phyloP scores from a whole-genome alignment of 2,797 vertebrate genomes.

The Iguana delicatissima region DNA sequence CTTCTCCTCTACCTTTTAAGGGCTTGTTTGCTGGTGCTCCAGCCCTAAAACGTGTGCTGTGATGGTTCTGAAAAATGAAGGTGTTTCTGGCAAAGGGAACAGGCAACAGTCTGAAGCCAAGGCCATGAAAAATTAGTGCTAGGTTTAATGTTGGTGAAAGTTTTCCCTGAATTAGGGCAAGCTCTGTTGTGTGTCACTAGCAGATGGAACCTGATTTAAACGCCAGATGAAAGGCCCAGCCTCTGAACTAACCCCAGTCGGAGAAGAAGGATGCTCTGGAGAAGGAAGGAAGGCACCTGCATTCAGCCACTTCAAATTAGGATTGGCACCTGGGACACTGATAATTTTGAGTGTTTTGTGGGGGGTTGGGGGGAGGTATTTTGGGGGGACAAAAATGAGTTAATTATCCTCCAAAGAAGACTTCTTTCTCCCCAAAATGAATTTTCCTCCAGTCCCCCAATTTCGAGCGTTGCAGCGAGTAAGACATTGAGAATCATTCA shows the following conservation, averaged over 20 bases:
- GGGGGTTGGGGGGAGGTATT: too few species aligned
- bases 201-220: too few species aligned
- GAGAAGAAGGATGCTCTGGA: not conserved
- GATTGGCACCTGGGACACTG: not conserved
- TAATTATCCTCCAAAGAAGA: too few species aligned
- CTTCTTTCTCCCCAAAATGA: too few species aligned
- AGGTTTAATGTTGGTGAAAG: not conserved
- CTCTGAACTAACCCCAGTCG: not conserved
- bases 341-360: not conserved
- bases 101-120: not conserved
- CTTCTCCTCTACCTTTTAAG: not conserved
- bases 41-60: not conserved
- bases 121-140: not conserved
- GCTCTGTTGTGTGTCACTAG: not conserved
- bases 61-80: not conserved
- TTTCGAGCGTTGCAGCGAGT: too few species aligned
- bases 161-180: not conserved
- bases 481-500: too few species aligned
- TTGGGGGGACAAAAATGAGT: too few species aligned
- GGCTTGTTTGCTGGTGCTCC: not conserved
- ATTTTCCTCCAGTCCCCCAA: too few species aligned
- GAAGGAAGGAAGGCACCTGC: not conserved
- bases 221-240: not conserved
- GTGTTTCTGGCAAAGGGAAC: not conserved
- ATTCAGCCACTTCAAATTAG: not conserved